Percentiles rank a stretch among this genome's conserved stretches.
These are phyloP conservation scores for Barbus barbus DNA, from an alignment of 2,113 vertebrate genomes.

Conservation along the genomic window DNA sequence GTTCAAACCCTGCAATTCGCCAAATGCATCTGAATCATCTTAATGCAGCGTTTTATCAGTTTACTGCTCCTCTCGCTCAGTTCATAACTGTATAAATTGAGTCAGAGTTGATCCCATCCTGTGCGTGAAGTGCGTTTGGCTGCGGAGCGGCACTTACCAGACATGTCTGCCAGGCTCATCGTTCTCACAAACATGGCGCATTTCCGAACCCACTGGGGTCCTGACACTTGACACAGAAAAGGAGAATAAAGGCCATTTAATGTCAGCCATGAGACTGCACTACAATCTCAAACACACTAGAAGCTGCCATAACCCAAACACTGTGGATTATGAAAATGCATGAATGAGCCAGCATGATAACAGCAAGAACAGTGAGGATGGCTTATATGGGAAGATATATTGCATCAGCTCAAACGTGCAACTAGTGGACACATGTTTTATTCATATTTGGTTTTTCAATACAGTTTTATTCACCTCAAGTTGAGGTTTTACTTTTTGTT, in stretches of 20 bases:
- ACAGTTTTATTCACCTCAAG: neutral
- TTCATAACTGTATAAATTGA: slow-evolving; percentile 18
- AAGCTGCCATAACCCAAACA: neutral
- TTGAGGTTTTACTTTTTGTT: neutral
- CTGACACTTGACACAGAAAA: slow-evolving; percentile 63
- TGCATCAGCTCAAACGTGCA: neutral
- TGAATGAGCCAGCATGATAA: neutral
- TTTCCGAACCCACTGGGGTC: slow-evolving; percentile 65
- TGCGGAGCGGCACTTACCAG: slow-evolving; percentile 59
- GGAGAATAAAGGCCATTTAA: slow-evolving; percentile 59
- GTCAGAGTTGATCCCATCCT: slow-evolving; percentile 33
- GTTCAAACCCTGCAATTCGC: slow-evolving; percentile 30
- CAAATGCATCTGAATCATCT: slow-evolving; percentile 28
- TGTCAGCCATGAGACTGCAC: slow-evolving; percentile 26
- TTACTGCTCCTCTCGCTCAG: neutral
- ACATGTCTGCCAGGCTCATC: slow-evolving; percentile 62
- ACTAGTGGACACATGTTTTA: neutral
- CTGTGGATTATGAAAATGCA: slow-evolving; percentile 13
- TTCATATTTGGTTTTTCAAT: neutral
- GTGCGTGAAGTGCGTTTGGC: neutral
- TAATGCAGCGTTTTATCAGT: neutral
- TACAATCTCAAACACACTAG: neutral
- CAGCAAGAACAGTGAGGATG: neutral
- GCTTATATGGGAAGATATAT: neutral
- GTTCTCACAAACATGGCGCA: slow-evolving; percentile 61